phyloP scores from a whole-genome alignment of 2,888 invertebrate genomes.

The Mimas tiliae region DNA sequence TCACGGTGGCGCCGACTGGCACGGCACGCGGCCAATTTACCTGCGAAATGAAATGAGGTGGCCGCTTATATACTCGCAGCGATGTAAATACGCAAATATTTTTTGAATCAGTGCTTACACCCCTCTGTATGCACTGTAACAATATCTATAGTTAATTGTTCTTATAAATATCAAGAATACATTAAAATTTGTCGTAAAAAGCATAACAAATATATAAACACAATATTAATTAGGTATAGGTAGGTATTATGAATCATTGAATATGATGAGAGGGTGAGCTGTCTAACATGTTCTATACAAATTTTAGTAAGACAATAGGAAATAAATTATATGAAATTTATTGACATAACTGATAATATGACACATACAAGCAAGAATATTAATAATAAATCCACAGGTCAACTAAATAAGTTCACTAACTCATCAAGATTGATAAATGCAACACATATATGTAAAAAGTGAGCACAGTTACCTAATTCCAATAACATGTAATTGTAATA shows the following conservation, averaged over 20 bases:
- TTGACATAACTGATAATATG: not conserved
- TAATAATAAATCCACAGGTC: not conserved
- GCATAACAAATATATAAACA: not conserved
- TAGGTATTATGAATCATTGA: not conserved
- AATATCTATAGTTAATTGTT: not conserved
- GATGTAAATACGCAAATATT: not conserved
- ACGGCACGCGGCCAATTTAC: slow-evolving; percentile 62
- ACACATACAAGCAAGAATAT: not conserved
- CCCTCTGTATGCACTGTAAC: not conserved
- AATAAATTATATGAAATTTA: not conserved
- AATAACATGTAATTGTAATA: slow-evolving; percentile 42
- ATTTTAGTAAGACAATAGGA: not conserved
- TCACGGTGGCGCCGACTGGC: slow-evolving; percentile 64
- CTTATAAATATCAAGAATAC: not conserved
- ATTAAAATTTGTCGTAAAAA: not conserved
- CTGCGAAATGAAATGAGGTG: slow-evolving; percentile 41
- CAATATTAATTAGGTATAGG: not conserved
- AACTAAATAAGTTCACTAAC: not conserved
- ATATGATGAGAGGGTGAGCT: not conserved
- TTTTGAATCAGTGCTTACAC: slow-evolving; percentile 2
- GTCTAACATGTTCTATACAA: too few species aligned
- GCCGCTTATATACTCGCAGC: slow-evolving; percentile 1
- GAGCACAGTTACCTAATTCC: slow-evolving; percentile 32
- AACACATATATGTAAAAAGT: slow-evolving; percentile 15
- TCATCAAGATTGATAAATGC: not conserved